A percentile compares a stretch with the other conserved stretches of the same genome.
Conservation (phyloP, 1,140 invertebrate genomes). For the Drosophila kepulauana region DNA sequence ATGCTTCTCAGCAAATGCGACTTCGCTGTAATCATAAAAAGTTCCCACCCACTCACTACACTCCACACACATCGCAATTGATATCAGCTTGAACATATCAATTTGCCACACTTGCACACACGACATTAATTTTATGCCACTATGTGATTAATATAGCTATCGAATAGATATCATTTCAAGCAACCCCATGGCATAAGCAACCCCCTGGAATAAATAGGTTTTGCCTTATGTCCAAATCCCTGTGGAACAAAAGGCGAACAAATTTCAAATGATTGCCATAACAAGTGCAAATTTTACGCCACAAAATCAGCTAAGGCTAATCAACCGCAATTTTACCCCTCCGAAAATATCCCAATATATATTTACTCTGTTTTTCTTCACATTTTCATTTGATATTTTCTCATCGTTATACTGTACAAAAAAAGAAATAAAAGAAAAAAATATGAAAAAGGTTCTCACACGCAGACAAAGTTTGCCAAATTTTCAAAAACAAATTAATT, state of each 20-base stretch:
- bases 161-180: constrained; percentile 5
- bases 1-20: too few species aligned
- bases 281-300: constrained; percentile 68
- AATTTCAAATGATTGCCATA: constrained; percentile 75
- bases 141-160: constrained; percentile 68
- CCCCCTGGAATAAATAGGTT: not conserved
- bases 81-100: constrained; percentile 71
- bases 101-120: constrained; percentile 70
- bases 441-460: constrained; percentile 55
- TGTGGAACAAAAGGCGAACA: constrained; percentile 26
- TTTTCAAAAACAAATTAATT: constrained; percentile 82
- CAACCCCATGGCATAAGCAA: constrained; percentile 26
- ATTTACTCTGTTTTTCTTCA: constrained; percentile 35
- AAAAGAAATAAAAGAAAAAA: not conserved
- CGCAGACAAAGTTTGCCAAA: constrained; percentile 60
- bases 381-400: constrained; percentile 56
- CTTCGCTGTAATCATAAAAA: not conserved
- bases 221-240: constrained; percentile 52
- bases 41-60: constrained; percentile 67
- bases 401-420: constrained; percentile 49
- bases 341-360: not conserved
- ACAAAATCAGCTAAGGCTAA: constrained; percentile 52
- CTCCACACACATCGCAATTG: constrained; percentile 55
- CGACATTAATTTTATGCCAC: constrained; percentile 78
- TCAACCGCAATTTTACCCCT: constrained; percentile 32